Conservation (phyloP, 2,113 vertebrate species). For the Ahaetulla prasina region DNA sequence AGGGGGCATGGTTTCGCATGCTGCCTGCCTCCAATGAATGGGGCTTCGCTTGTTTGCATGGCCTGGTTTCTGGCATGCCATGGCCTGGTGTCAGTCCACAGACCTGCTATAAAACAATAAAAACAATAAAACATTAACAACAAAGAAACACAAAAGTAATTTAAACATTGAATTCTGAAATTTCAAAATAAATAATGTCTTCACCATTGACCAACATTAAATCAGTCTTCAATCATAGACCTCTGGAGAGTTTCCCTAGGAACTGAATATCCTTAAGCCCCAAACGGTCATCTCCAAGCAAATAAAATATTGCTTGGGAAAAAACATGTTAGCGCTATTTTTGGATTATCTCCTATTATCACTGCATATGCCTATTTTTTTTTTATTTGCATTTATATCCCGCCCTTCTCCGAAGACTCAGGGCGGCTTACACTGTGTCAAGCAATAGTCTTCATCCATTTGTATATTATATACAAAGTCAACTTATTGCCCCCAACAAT, state of each 20-base stretch:
- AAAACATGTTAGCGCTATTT: background rate
- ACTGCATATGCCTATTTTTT: background rate
- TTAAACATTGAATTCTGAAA: background rate
- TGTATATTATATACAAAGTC: too few relatives aligned
- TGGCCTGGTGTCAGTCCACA: too few relatives aligned
- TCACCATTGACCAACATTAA: background rate
- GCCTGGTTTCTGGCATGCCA: too few relatives aligned
- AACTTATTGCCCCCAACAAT: too few relatives aligned
- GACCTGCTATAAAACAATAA: background rate
- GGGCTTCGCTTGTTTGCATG: background rate
- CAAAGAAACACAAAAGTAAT: background rate
- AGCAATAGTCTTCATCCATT: too few relatives aligned
- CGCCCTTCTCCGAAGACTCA: too few relatives aligned
- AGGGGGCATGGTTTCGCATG: background rate
- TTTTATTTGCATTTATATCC: too few relatives aligned
- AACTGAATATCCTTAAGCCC: background rate
- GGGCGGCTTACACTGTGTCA: too few relatives aligned
- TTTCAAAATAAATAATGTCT: background rate
- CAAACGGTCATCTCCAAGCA: background rate
- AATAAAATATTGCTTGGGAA: background rate
- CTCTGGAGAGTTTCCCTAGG: background rate
- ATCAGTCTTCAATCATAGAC: background rate
- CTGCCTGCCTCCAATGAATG: background rate
- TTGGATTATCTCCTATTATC: background rate
- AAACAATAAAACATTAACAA: background rate